These are phyloP conservation scores for Drosophila buzzatii DNA, from an alignment of 2,888 invertebrate genomes.

Conservation along the genomic window DNA sequence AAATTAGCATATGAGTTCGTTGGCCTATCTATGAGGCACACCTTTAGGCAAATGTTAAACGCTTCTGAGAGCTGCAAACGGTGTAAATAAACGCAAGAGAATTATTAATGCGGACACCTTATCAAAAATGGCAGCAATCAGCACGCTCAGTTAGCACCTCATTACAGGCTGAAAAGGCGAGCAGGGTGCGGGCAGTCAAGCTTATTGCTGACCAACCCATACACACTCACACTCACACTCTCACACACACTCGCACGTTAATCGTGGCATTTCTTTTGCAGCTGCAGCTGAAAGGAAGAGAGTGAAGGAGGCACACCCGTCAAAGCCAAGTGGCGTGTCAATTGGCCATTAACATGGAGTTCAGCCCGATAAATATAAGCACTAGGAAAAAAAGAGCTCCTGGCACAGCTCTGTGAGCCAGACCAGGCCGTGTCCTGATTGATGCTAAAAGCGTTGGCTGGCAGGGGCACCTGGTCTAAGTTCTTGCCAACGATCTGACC, in stretches of 20 bases:
- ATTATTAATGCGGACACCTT: constrained; percentile 77
- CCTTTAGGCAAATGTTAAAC: constrained; percentile 19
- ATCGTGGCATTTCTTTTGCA: constrained; percentile 48
- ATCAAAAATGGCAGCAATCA: constrained; percentile 81
- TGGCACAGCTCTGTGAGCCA: constrained; percentile 17
- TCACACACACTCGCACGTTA: constrained; percentile 28
- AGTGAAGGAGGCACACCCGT: constrained; percentile 26
- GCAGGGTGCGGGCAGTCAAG: constrained; percentile 16
- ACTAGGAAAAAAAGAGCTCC: constrained; percentile 3
- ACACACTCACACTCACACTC: constrained; percentile 6
- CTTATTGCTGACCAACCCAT: constrained; percentile 21
- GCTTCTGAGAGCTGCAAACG: constrained; percentile 39
- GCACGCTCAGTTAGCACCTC: constrained; percentile 80
- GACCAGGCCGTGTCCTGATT: constrained; percentile 43
- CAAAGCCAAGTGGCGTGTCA: constrained; percentile 80
- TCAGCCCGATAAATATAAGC: constrained; percentile 63
- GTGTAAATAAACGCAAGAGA: constrained; percentile 58
- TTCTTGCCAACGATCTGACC: constrained; percentile 14
- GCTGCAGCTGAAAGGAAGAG: background rate
- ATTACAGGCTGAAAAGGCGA: constrained; percentile 39
- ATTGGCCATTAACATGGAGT: constrained; percentile 77
- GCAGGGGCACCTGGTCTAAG: constrained; percentile 19
- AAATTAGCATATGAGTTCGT: constrained; percentile 6
- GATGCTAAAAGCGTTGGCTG: constrained; percentile 48
- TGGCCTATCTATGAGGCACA: constrained; percentile 19